Evolutionary conservation across 2,888 invertebrate species (phyloP), one percentile per base, ranked within the genome.

Genomic region (Erebia aethiops): DNA sequence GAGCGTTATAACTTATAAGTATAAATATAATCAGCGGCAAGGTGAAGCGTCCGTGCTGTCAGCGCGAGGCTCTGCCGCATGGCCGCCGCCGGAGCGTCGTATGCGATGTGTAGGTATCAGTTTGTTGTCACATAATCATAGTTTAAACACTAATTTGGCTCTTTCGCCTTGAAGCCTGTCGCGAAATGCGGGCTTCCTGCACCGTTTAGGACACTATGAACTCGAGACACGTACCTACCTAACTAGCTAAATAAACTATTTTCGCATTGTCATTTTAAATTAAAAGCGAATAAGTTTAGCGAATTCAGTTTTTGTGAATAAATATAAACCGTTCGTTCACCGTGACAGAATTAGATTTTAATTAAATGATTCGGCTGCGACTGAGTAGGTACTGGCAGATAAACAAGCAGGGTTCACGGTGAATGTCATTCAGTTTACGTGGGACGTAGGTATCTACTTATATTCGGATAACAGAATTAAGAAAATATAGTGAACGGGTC

Each of bases 311-410:
- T 62, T 49, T 18, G n/a, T 21, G 13, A n/a, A 49, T 43, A 46
- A 18, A 18, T 2, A 62, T 62, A 62, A 18, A 51, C 51, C 13
- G 35, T 8, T 62, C 46, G 18, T 18, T 14, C 61, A 18, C 18
- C 10, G 54, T 18, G 18, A 49, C 62, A 13, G 9, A 21, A 62
- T 49, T 46, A 49, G 18, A 62, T 13, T 49, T 21, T 62, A 62
- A 62, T 21, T 14, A 46, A 62, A 43, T 16, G 61, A 43, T 18
- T 62, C 35, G 35, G 58, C 58, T n/a, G 58, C 58, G 35, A 58
- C 58, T 13, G 57, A 13, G 13, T 26, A 16, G 10, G 57, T 14
- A 26, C 13, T 21, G 56, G 56, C 1, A 5, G 11, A 18, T 7
- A 16, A 5, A 21, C 21, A 21, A 21, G 56, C 54, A 35, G 35